These are phyloP conservation scores for Oreochromis niloticus DNA, from an alignment of 2,113 vertebrate species.

Conservation along the genomic window DNA sequence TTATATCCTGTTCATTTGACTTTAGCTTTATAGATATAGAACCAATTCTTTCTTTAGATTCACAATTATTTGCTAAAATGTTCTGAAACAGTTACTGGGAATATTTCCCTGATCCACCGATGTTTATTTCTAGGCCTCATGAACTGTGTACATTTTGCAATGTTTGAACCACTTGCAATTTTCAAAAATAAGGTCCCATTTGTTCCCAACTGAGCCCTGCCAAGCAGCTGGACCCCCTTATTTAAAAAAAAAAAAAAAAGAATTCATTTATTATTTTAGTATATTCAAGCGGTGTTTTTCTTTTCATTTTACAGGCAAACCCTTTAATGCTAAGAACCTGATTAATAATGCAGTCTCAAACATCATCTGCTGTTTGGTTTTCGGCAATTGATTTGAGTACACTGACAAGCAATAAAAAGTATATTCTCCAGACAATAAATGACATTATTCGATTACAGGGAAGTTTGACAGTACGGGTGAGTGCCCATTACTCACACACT, in stretches of 20 bases:
- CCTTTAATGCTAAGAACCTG: slow-evolving; percentile 57
- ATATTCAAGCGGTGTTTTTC: slow-evolving; percentile 22
- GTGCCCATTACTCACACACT: fast-evolving
- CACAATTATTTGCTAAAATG: background rate
- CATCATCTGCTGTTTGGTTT: background rate
- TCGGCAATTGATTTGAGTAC: slow-evolving; percentile 30
- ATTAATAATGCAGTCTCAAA: slow-evolving; percentile 73
- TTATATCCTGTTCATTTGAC: background rate
- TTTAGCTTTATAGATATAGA: background rate
- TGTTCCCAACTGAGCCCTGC: background rate
- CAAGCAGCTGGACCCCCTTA: background rate
- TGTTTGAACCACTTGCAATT: background rate
- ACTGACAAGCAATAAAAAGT: background rate
- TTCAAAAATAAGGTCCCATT: background rate
- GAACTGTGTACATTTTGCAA: background rate
- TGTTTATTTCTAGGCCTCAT: background rate
- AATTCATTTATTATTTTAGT: slow-evolving; percentile 46
- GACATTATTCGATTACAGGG: background rate
- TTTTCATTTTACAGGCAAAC: slow-evolving; percentile 59
- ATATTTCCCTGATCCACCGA: background rate
- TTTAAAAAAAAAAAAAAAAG: slow-evolving; percentile 3
- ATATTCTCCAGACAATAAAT: background rate
- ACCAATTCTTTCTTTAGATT: fast-evolving
- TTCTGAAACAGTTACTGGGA: background rate
- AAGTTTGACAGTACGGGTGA: background rate